Percentiles rank a stretch among this genome's conserved stretches.
These are phyloP conservation scores for Yponomeuta cagnagella DNA, from an alignment of 2,888 invertebrate species.

Conservation along the genomic window DNA sequence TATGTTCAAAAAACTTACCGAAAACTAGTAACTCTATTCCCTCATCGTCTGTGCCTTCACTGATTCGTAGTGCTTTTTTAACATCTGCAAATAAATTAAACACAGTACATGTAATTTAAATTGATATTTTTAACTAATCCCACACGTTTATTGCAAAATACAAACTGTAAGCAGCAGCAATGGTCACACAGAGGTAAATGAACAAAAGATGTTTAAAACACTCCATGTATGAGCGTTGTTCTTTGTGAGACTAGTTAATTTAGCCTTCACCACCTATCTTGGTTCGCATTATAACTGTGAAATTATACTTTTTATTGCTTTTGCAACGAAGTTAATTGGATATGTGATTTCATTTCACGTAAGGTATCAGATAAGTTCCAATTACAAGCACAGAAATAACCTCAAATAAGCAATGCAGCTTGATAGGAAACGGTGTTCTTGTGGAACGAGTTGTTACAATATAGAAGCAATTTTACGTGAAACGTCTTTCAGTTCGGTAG, in stretches of 20 bases:
- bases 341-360: too few species aligned
- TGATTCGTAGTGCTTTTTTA: neutral
- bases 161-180: neutral
- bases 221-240: neutral
- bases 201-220: neutral
- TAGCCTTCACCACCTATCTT: neutral
- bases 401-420: too few species aligned
- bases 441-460: too few species aligned
- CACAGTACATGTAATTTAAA: neutral
- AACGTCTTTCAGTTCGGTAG: too few species aligned
- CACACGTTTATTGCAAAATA: neutral
- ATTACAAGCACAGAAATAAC: too few species aligned
- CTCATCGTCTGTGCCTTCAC: neutral
- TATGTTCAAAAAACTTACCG: neutral
- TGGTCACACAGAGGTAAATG: neutral
- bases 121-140: neutral
- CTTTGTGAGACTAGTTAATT: neutral
- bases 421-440: too few species aligned
- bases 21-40: neutral
- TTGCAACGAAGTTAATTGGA: neutral
- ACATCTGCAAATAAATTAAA: neutral
- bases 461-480: too few species aligned
- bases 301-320: neutral
- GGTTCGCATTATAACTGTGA: neutral
- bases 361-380: too few species aligned